phyloP scores from a whole-genome alignment of 2,113 vertebrate species.

The Ceyx margarethae region DNA sequence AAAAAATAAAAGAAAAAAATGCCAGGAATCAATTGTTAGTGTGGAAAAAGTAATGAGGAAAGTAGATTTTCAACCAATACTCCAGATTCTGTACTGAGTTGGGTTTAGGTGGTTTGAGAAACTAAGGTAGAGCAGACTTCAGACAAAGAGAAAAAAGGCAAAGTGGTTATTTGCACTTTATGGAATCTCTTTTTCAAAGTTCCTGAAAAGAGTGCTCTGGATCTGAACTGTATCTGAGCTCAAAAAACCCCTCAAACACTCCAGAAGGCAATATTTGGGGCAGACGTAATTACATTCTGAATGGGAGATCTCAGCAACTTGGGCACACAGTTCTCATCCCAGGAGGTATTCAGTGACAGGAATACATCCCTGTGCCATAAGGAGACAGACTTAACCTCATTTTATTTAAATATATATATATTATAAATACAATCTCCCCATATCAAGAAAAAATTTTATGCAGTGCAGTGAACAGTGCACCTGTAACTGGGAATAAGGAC shows the following conservation, averaged over 20 bases:
- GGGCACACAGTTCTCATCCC: background rate
- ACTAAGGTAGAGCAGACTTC: background rate
- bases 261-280: background rate
- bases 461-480: background rate
- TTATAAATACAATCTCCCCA: background rate
- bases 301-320: background rate
- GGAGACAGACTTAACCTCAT: background rate
- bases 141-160: background rate
- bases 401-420: background rate
- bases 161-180: background rate
- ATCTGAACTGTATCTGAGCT: background rate
- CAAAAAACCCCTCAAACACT: background rate
- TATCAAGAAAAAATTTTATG: background rate
- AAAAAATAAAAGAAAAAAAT: background rate
- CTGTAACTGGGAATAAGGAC: background rate
- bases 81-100: accelerated
- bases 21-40: conserved; percentile 24
- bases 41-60: background rate
- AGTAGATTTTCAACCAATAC: background rate
- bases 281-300: background rate
- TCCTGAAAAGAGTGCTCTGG: background rate
- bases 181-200: background rate
- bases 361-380: background rate
- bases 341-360: accelerated
- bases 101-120: background rate